Evolutionary conservation across 2,797 vertebrate species (phyloP).

Genomic region (Chaenodraco wilsoni): DNA sequence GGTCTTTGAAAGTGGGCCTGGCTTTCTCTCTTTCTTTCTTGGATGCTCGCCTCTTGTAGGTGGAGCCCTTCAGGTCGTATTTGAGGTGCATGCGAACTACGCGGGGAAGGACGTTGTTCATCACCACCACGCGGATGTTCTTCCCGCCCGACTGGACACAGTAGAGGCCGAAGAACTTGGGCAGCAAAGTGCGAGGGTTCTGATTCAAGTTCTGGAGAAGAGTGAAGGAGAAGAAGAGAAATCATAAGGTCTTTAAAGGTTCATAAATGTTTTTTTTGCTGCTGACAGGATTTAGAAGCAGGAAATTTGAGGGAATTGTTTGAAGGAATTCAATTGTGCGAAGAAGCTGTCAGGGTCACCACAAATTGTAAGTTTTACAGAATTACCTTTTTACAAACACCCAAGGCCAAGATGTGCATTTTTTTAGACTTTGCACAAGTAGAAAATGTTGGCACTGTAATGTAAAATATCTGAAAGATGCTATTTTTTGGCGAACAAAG

Average conservation of each 20-base stretch:
- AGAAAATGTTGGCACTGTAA: neutral
- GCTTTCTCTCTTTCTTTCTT: conserved; percentile 96
- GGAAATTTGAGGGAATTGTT: neutral
- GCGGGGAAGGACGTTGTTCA: conserved; percentile 97
- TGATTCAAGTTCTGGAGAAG: conserved; percentile 94
- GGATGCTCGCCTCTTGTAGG: conserved; percentile 95
- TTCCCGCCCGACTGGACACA: conserved; percentile 97
- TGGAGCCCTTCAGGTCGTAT: conserved; percentile 97
- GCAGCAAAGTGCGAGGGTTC: conserved; percentile 96
- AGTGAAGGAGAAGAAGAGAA: neutral
- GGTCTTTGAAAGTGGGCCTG: conserved; percentile 94
- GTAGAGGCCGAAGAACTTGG: conserved; percentile 98
- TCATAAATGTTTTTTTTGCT: neutral
- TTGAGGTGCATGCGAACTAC: conserved; percentile 98
- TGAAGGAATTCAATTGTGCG: neutral
- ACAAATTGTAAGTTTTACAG: neutral
- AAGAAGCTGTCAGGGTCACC: neutral
- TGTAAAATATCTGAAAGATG: neutral
- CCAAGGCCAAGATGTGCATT: neutral
- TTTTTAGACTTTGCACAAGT: neutral
- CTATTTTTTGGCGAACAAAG: neutral
- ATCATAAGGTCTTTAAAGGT: neutral
- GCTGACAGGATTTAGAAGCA: conserved; percentile 1
- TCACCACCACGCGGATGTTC: conserved; percentile 97
- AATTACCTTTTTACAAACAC: neutral